phyloP scores from a whole-genome alignment of 2,888 invertebrate species.

The Ophion costatus region DNA sequence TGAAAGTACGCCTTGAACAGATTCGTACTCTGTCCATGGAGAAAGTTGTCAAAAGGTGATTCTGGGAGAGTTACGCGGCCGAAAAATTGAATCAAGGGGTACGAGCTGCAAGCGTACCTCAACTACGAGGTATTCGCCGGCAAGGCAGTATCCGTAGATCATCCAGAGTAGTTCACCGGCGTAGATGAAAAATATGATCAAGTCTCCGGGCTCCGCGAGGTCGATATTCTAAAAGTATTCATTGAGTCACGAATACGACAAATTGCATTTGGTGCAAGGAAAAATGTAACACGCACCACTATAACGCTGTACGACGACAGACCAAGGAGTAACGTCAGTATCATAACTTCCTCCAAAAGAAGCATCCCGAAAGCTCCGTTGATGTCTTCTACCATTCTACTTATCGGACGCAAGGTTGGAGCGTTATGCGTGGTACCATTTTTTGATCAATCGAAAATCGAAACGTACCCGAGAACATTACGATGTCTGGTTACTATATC shows the following conservation, averaged over 20 bases:
- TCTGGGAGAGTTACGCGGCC: background rate
- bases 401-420: background rate
- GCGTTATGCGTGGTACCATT: background rate
- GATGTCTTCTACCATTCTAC: slow-evolving; percentile 42
- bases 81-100: background rate
- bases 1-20: slow-evolving; percentile 28
- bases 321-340: slow-evolving; percentile 57
- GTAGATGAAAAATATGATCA: slow-evolving; percentile 54
- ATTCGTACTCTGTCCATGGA: slow-evolving; percentile 25
- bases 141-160: slow-evolving; percentile 68
- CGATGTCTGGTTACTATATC: slow-evolving; percentile 45
- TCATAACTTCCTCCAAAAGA: slow-evolving; percentile 59
- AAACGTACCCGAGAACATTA: slow-evolving; percentile 20
- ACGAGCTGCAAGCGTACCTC: slow-evolving; percentile 57
- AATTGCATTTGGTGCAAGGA: background rate
- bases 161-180: slow-evolving; percentile 41
- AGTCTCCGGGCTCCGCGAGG: slow-evolving; percentile 24
- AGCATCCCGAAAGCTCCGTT: slow-evolving; percentile 51
- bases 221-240: background rate
- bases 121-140: slow-evolving; percentile 67
- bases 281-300: slow-evolving; percentile 36
- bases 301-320: slow-evolving; percentile 60
- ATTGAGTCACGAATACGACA: background rate
- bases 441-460: background rate
- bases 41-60: too few species aligned